Base-by-base conservation (phyloP, 2,797 vertebrate genomes). In the Acanthurus leucopareius region DNA sequence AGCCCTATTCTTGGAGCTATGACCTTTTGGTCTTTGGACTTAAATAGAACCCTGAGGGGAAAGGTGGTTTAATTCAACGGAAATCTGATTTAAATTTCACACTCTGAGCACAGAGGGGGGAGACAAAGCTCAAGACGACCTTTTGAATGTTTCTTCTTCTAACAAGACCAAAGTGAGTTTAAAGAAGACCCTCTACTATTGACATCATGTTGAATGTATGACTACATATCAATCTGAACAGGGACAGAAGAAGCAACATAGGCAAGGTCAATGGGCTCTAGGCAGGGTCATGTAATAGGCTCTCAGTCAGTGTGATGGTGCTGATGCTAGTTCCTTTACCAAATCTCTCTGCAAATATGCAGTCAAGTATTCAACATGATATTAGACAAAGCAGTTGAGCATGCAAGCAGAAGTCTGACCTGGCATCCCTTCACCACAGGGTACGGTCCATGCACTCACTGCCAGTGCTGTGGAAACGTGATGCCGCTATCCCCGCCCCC, bases 11-110 rank as follows among this genome's bases (percentile, higher is more conserved):
- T 87, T 79, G 62, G 89, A 87, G 62, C 61, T 8, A 17, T 83
- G 83, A 93, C 91, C 92, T 91, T 89, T 87, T 82, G 86, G 80
- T 87, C 84, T 64, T 38, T 63, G 45, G 77, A 88, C 84, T 86
- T 80, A 83, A 92, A 92, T 86, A 88, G 83, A 89, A 60, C 51
- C 87, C 67, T 35, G 66, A 66, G 67, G 73, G 69, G 32, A 62
- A 83, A 85, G 78, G 84, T 83, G 81, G 51, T 86, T 87, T 88
- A 87, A 92, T 88, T 90, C 69, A 69, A 70, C 17, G 25, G 64
- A 80, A 88, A 91, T 88, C 53, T 58, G 73, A 91, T 91, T 91
- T 87, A 22, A 81, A 81, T 89, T 83, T 82, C 69, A 85, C 63
- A 73, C 59, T 2, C 13, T 66, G 69, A 54, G 40, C 64, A 35